Evolutionary conservation across 2,888 invertebrate genomes (phyloP).

Genomic region (Mesorhabditis sp.): DNA sequence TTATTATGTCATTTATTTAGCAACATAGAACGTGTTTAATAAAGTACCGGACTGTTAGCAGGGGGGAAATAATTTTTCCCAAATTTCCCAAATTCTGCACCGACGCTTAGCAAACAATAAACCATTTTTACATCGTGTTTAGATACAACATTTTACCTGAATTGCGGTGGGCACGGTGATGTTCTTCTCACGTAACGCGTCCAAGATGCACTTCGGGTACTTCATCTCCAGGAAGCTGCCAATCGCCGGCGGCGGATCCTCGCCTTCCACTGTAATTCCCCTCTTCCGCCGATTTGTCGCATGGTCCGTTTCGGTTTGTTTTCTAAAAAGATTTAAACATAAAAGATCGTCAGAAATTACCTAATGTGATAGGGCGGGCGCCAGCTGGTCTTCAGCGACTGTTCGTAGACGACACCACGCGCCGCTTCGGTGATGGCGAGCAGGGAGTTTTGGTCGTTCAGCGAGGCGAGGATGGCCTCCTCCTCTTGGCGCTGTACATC

Average conservation of each 20-base stretch:
- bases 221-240: constrained; percentile 83
- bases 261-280: constrained; percentile 88
- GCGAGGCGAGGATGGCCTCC: constrained; percentile 75
- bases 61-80: no score
- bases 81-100: no score
- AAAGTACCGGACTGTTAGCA: no score
- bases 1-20: no score
- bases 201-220: constrained; percentile 74
- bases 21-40: no score
- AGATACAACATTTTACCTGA: constrained; percentile 78
- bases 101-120: no score
- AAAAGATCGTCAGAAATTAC: no score
- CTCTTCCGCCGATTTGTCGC: constrained; percentile 76
- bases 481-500: constrained; percentile 92
- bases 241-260: constrained; percentile 84
- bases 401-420: constrained; percentile 92
- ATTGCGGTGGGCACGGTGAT: constrained; percentile 92
- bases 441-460: constrained; percentile 73
- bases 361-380: constrained; percentile 77
- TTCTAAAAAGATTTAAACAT: constrained; percentile 23
- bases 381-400: constrained; percentile 94
- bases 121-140: no score
- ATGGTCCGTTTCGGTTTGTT: constrained; percentile 71
- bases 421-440: constrained; percentile 98
- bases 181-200: constrained; percentile 74